Percentiles rank a stretch among this genome's conserved stretches.
These are phyloP conservation scores for Orcinus orca DNA, from an alignment of 2,113 vertebrate genomes.

Conservation along the genomic window DNA sequence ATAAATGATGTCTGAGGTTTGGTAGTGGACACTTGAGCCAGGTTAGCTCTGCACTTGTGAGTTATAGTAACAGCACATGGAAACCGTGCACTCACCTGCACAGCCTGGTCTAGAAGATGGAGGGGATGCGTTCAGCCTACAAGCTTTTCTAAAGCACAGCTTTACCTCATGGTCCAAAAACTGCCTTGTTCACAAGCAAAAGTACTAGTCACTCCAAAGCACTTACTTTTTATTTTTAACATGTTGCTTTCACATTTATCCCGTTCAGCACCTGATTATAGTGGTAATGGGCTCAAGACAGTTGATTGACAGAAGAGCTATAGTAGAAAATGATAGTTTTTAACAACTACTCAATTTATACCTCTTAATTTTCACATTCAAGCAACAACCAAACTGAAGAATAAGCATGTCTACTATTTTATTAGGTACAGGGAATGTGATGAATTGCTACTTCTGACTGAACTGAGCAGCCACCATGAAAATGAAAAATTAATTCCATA, in stretches of 20 bases:
- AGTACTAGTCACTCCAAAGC: not conserved
- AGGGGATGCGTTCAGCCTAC: not conserved
- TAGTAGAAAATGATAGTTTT: slow-evolving; percentile 61
- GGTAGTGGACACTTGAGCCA: not conserved
- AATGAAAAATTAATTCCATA: not conserved
- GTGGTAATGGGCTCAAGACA: not conserved
- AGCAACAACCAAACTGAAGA: not conserved
- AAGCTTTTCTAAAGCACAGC: not conserved
- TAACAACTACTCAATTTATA: slow-evolving; percentile 59
- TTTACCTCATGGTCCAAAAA: not conserved
- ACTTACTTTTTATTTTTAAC: slow-evolving; percentile 27
- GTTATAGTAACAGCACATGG: not conserved
- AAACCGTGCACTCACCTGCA: not conserved
- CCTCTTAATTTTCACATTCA: slow-evolving; percentile 35
- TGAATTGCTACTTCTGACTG: not conserved
- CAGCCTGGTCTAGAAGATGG: not conserved
- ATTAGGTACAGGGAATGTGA: not conserved
- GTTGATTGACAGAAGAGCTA: slow-evolving; percentile 19
- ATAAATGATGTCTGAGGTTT: not conserved
- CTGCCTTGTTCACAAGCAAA: slow-evolving; percentile 2
- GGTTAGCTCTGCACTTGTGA: not conserved
- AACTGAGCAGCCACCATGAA: not conserved
- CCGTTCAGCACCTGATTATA: not conserved
- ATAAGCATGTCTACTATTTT: not conserved
- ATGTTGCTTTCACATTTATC: slow-evolving; percentile 27